phyloP scores from a whole-genome alignment of 23 tunicate species.

The Phallusia fumigata region DNA sequence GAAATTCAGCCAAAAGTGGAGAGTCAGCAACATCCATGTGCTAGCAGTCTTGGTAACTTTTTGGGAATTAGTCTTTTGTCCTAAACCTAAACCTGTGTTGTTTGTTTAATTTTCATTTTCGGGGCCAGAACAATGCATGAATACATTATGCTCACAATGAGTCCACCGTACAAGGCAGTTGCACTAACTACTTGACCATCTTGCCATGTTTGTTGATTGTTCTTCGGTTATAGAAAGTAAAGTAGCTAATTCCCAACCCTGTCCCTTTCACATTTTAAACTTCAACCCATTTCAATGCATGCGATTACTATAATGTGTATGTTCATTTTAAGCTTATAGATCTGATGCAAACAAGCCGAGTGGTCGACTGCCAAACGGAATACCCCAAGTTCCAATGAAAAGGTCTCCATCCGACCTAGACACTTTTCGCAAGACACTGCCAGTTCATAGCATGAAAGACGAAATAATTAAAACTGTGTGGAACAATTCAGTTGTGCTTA shows the following conservation, averaged over 20 bases:
- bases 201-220: no score
- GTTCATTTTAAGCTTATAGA: conserved; percentile 26
- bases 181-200: no score
- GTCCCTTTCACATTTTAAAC: background rate
- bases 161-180: no score
- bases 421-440: conserved; percentile 51
- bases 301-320: no score
- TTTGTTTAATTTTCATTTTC: no score
- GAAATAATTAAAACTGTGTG: conserved; percentile 45
- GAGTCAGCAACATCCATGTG: background rate
- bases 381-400: conserved; percentile 82
- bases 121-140: no score
- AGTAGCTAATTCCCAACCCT: background rate
- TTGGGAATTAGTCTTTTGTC: no score
- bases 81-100: no score
- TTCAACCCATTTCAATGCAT: no score
- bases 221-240: no score
- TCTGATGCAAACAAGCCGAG: conserved; percentile 84
- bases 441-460: conserved; percentile 49
- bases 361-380: conserved; percentile 89
- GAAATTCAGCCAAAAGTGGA: conserved; percentile 68
- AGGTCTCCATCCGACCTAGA: conserved; percentile 54
- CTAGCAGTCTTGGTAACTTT: background rate
- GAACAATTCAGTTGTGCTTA: conserved; percentile 58
- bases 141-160: no score